These are phyloP conservation scores for Rotaria magnacalcarata DNA, from an alignment of 2,888 invertebrate genomes.

Conservation along the genomic window DNA sequence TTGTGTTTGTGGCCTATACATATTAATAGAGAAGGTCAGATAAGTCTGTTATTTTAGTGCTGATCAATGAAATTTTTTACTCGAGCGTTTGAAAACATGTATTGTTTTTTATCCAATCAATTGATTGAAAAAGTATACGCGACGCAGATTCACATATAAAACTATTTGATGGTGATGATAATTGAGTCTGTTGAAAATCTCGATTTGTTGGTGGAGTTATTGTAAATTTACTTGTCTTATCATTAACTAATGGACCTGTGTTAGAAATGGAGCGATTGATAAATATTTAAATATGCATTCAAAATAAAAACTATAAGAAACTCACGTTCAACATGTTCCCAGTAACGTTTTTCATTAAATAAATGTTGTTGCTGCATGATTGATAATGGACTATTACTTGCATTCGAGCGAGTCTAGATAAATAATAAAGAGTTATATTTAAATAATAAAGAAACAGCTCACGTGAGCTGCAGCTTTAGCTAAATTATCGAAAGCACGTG, in stretches of 20 bases:
- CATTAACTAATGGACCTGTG: slow-evolving; percentile 20
- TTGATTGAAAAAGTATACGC: slow-evolving; percentile 43
- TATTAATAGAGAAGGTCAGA: not conserved
- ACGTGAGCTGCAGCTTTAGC: slow-evolving; percentile 39
- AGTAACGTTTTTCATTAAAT: slow-evolving; percentile 41
- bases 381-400: not conserved
- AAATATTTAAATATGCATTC: not conserved
- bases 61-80: not conserved
- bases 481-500: slow-evolving; percentile 44
- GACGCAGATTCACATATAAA: slow-evolving; percentile 45
- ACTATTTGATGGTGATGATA: slow-evolving; percentile 5
- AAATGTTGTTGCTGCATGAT: not conserved
- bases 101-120: slow-evolving; percentile 46
- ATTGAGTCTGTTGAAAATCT: not conserved
- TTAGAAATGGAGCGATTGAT: not conserved
- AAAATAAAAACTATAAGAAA: not conserved
- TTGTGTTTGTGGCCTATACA: slow-evolving; percentile 38
- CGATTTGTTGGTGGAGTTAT: slow-evolving; percentile 24
- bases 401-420: not conserved
- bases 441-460: not conserved
- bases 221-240: not conserved
- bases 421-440: not conserved
- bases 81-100: slow-evolving; percentile 43
- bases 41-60: not conserved
- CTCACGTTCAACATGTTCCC: slow-evolving; percentile 41